Evolutionary conservation across 2,888 invertebrate genomes (phyloP).

Genomic region (Drosophila eohydei): DNA sequence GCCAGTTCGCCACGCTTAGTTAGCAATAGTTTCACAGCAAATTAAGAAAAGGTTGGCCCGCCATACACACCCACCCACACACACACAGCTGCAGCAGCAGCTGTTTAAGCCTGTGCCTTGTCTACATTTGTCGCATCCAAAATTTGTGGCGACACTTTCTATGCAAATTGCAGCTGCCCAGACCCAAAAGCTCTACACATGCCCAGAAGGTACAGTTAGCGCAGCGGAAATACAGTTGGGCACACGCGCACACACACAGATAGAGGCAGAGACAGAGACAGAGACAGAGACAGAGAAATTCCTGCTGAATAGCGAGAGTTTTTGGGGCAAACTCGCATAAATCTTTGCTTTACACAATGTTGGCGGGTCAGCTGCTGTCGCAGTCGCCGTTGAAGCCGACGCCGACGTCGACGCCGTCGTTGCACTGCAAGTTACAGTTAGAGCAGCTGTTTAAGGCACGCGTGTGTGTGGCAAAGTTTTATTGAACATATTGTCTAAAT

Average conservation of each 20-base stretch:
- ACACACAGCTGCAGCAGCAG: constrained; percentile 20
- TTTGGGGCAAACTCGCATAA: constrained; percentile 81
- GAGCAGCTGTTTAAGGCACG: constrained; percentile 43
- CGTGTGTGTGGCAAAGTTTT: constrained; percentile 64
- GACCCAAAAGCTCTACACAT: constrained; percentile 35
- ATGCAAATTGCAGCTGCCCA: constrained; percentile 72
- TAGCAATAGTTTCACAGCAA: constrained; percentile 82
- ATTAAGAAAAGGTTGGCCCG: constrained; percentile 76
- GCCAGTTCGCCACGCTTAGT: constrained; percentile 65
- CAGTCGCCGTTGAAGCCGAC: neutral
- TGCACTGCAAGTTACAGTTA: constrained; percentile 51
- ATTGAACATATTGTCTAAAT: constrained; percentile 78
- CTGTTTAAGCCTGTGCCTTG: constrained; percentile 35
- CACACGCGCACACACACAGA: constrained; percentile 41
- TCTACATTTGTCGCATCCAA: constrained; percentile 42
- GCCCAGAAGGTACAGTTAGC: constrained; percentile 70
- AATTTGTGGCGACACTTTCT: constrained; percentile 81
- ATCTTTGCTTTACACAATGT: constrained; percentile 83
- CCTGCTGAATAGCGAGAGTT: constrained; percentile 53
- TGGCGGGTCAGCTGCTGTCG: constrained; percentile 80
- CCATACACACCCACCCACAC: constrained; percentile 9
- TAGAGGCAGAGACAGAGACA: neutral
- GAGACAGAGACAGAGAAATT: constrained; percentile 9
- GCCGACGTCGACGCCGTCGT: constrained; percentile 5
- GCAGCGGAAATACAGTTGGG: constrained; percentile 74